phyloP scores from a whole-genome alignment of 2,888 invertebrate genomes.

The Encarsia formosa region DNA sequence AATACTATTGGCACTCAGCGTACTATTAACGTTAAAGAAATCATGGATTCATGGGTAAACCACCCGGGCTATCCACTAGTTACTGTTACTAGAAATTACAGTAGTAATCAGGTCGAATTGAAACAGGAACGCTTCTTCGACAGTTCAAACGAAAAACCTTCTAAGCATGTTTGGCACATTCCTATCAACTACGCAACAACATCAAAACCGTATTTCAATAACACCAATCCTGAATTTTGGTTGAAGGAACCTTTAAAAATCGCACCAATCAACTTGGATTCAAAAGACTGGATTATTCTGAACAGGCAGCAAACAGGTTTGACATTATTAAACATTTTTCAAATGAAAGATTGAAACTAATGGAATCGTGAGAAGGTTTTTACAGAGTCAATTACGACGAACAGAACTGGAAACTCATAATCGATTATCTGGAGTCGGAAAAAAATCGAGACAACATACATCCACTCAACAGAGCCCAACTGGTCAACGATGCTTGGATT shows the following conservation, averaged over 20 bases:
- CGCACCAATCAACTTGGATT: conserved; percentile 28
- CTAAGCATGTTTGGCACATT: too few species aligned
- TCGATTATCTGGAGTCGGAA: conserved; percentile 56
- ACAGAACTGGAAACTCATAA: conserved; percentile 70
- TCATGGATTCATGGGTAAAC: conserved; percentile 60
- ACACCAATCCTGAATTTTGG: conserved; percentile 56
- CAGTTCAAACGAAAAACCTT: neutral
- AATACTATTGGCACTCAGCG: neutral
- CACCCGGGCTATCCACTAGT: conserved; percentile 66
- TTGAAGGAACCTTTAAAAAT: conserved; percentile 34
- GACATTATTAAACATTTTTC: too few species aligned
- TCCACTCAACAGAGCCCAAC: conserved; percentile 71
- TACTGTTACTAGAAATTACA: conserved; percentile 52
- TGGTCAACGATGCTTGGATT: conserved; percentile 75
- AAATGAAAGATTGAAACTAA: too few species aligned
- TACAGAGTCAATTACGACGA: conserved; percentile 76
- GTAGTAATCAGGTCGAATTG: conserved; percentile 49
- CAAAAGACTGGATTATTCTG: conserved; percentile 60
- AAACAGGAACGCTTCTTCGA: conserved; percentile 48
- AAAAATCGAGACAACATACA: conserved; percentile 57
- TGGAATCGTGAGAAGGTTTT: too few species aligned
- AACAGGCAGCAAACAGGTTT: conserved; percentile 64
- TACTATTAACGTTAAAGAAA: neutral
- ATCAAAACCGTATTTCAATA: conserved; percentile 47
- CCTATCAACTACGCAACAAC: conserved; percentile 40